These are phyloP conservation scores for Clusia tigrina DNA, from an alignment of 2,888 invertebrate species.

Conservation along the genomic window DNA sequence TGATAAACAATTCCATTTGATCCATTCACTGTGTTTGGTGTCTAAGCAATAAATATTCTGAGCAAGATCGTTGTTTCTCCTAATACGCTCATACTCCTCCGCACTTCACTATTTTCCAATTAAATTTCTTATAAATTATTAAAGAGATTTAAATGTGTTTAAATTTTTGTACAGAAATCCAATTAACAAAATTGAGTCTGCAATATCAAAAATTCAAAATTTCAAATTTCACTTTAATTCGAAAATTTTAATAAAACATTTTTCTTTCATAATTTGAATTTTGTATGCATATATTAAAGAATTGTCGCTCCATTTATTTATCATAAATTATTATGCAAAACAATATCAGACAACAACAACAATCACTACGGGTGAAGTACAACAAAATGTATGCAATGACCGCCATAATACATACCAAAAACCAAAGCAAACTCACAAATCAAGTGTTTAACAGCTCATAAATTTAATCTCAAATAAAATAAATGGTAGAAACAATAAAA, in stretches of 20 bases:
- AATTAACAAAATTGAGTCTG: too few species aligned
- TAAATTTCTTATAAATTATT: too few species aligned
- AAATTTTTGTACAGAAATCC: too few species aligned
- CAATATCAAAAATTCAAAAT: too few species aligned
- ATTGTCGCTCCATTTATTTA: background rate
- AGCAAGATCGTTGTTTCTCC: too few species aligned
- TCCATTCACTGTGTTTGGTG: too few species aligned
- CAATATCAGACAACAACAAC: background rate
- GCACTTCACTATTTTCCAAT: too few species aligned
- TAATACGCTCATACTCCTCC: too few species aligned
- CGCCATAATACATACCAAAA: background rate
- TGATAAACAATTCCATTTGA: too few species aligned
- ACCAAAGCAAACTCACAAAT: slow-evolving; percentile 7
- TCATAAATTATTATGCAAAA: background rate
- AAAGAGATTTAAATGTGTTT: too few species aligned
- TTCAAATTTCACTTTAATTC: background rate
- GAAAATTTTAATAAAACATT: background rate
- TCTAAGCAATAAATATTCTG: too few species aligned
- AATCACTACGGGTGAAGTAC: background rate
- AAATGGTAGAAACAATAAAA: slow-evolving; percentile 1
- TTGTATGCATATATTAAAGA: slow-evolving; percentile 1
- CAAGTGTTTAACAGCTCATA: slow-evolving; percentile 12
- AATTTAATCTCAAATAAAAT: slow-evolving; percentile 8
- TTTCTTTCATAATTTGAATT: background rate
- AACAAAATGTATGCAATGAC: background rate